Evolutionary conservation across 2,888 invertebrate genomes (phyloP), one percentile per base, ranked within the genome.

Genomic region (Drosophila rubida): DNA sequence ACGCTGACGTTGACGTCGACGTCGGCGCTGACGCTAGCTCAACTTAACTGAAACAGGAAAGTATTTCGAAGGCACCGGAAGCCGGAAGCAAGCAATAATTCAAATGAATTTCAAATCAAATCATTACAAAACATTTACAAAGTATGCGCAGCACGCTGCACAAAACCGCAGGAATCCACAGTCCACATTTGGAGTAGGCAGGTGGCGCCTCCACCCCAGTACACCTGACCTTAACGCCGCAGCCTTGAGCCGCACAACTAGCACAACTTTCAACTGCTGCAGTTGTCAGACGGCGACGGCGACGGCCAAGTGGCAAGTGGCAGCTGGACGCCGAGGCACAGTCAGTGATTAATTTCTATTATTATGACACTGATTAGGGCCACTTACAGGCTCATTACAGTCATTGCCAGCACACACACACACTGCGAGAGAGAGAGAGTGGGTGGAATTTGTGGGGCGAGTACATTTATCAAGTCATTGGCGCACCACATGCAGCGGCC

Each of bases 61-160:
- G 86, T 88, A 80, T 82, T 89, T 81, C 79, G 83, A 85, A 85
- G 87, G 79, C 78, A 80, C 80, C 90, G 90, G 90, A 90, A 88
- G 80, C 90, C 84, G 90, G 90, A 90, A 90, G 89, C 82, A 89
- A 89, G 89, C 90, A 90, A 90, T 90, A 90, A 90, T 88, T 90
- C 90, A 90, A 90, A 90, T 89, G 88, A 90, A 90, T 90, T 90
- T 87, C 86, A 90, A 89, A 89, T 90, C 89, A 89, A 90, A 90
- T 90, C 90, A 89, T 87, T 89, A 80, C 90, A 78, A 84, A 87
- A 82, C 84, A 85, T 87, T 78, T 89, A 83, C 80, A 88, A 87
- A 88, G 87, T 87, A 87, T 87, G 77, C 81, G 81, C 79, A 69
- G 75, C 75, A 85, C 81, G 84, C 68, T 73, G 84, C 81, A 84